Conservation (phyloP, 2,888 invertebrate species). For the Drosophila limbata region DNA sequence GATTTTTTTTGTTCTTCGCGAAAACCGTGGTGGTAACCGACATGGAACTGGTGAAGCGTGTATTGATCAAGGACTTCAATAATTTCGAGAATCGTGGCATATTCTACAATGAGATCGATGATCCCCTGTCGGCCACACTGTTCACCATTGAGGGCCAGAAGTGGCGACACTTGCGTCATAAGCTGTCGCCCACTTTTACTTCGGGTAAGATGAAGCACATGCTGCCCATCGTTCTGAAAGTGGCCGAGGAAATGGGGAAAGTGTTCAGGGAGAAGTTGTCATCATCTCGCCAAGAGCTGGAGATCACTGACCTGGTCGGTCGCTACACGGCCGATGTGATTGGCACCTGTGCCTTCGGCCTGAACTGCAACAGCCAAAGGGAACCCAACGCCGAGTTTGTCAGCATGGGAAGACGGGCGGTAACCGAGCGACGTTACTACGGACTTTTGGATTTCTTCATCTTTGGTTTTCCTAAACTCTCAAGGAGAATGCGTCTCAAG, state of each 20-base stretch:
- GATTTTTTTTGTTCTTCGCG: constrained; percentile 68
- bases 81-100: constrained; percentile 79
- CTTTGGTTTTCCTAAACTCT: constrained; percentile 58
- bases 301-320: constrained; percentile 83
- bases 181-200: constrained; percentile 82
- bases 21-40: constrained; percentile 69
- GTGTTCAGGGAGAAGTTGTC: constrained; percentile 71
- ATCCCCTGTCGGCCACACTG: constrained; percentile 83
- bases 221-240: constrained; percentile 70
- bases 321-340: constrained; percentile 87
- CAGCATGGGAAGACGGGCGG: constrained; percentile 68
- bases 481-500: constrained; percentile 56
- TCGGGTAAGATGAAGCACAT: constrained; percentile 83
- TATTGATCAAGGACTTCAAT: constrained; percentile 80
- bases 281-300: constrained; percentile 43
- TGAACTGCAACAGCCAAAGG: constrained; percentile 85
- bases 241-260: constrained; percentile 73
- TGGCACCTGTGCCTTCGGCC: constrained; percentile 86
- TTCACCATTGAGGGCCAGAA: constrained; percentile 83
- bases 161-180: constrained; percentile 83
- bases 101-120: constrained; percentile 77
- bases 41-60: constrained; percentile 70
- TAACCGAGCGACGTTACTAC: constrained; percentile 56
- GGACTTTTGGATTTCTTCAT: constrained; percentile 53
- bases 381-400: constrained; percentile 84